Percentiles rank a stretch among this genome's conserved stretches.
These are phyloP conservation scores for Spatulosminthurus flaviceps DNA, from an alignment of 2,888 invertebrate genomes.

Conservation along the genomic window DNA sequence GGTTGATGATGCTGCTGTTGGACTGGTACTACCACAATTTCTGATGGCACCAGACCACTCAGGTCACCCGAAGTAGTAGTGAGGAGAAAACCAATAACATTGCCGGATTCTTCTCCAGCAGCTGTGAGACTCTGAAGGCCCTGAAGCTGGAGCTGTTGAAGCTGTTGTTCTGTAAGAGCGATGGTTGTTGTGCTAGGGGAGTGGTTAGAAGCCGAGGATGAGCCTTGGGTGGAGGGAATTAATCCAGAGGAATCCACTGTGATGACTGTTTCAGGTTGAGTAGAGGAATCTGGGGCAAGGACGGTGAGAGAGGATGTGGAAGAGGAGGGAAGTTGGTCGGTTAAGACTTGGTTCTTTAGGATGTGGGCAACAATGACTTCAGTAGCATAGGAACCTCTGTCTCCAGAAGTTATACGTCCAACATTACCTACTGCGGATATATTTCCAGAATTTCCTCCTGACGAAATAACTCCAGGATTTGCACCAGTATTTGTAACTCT, in stretches of 20 bases:
- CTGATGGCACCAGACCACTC: slow-evolving; percentile 52
- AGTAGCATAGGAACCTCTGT: no score
- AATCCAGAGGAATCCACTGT: slow-evolving; percentile 23
- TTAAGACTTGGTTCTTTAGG: background rate
- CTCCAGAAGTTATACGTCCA: no score
- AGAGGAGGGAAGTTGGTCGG: slow-evolving; percentile 22
- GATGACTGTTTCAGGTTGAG: background rate
- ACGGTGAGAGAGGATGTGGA: slow-evolving; percentile 1
- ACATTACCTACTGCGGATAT: no score
- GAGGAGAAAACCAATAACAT: slow-evolving; percentile 58
- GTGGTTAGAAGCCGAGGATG: background rate
- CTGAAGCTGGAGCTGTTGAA: slow-evolving; percentile 38
- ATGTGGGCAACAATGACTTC: slow-evolving; percentile 10
- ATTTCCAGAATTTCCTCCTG: background rate
- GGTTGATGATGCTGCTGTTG: slow-evolving; percentile 29
- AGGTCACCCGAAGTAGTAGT: slow-evolving; percentile 54
- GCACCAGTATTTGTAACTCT: background rate
- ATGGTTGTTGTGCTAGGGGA: slow-evolving; percentile 1
- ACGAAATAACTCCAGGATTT: background rate
- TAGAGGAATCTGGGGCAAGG: slow-evolving; percentile 29
- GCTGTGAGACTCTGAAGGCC: slow-evolving; percentile 17
- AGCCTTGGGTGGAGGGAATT: background rate
- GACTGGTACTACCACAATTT: slow-evolving; percentile 51
- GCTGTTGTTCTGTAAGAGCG: slow-evolving; percentile 27
- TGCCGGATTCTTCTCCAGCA: slow-evolving; percentile 44